Conservation (phyloP, 2,888 invertebrate species). For the Oeneis ivallda region DNA sequence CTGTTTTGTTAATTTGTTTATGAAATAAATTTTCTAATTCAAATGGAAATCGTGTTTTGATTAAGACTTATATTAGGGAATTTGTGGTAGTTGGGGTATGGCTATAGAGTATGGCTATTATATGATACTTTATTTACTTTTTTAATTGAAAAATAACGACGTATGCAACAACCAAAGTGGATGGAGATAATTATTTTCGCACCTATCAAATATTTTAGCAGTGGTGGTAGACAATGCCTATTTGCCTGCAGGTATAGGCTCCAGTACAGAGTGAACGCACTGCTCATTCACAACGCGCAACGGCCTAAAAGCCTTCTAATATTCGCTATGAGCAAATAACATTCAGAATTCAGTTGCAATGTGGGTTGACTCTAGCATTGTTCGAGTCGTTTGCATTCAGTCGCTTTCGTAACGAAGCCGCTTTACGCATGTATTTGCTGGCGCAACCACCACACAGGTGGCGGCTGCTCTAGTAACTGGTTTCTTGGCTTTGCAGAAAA, state of each 20-base stretch:
- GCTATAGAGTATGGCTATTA: no score
- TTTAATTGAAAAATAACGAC: no score
- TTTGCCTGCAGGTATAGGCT: neutral
- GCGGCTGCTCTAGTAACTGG: neutral
- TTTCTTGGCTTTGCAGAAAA: conserved; percentile 13
- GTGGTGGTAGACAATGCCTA: neutral
- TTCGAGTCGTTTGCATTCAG: conserved; percentile 35
- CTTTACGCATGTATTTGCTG: conserved; percentile 25
- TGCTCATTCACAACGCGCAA: neutral
- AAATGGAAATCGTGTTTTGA: no score
- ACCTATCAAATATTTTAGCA: no score
- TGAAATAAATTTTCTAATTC: no score
- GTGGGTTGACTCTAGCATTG: conserved; percentile 43
- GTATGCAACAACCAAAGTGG: no score
- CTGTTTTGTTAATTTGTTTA: no score
- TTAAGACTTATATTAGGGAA: no score
- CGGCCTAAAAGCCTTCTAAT: neutral
- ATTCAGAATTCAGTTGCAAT: conserved; percentile 40
- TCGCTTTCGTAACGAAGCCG: conserved; percentile 28
- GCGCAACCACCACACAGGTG: conserved; percentile 32
- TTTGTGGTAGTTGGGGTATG: no score
- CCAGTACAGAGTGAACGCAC: neutral
- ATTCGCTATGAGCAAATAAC: conserved; percentile 4
- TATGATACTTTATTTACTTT: no score
- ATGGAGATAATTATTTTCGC: no score